Conservation (phyloP, 1,140 invertebrate genomes). For the Penaeus indicus region DNA sequence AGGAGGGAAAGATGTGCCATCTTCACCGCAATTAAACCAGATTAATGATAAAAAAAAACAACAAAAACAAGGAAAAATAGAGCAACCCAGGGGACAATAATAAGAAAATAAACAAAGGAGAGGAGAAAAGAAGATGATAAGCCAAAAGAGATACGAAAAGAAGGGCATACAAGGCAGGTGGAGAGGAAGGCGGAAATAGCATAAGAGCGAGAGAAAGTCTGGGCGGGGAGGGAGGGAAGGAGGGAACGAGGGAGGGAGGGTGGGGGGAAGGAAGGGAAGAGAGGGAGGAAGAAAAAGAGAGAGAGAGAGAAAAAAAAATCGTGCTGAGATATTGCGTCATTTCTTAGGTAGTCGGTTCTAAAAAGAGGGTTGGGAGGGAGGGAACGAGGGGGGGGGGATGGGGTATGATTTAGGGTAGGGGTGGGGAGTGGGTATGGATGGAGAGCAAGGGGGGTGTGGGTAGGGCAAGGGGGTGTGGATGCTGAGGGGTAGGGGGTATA, state of each 20-base stretch:
- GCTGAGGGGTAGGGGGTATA: too few relatives aligned
- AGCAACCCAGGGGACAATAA: too few relatives aligned
- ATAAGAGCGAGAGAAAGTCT: not conserved
- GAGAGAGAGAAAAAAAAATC: slow-evolving; percentile 10
- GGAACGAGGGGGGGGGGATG: not conserved
- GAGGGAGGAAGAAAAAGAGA: not conserved
- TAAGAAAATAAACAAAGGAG: not conserved
- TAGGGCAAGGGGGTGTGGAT: too few relatives aligned
- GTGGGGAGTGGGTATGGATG: not conserved
- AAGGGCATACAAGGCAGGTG: not conserved
- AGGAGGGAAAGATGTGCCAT: too few relatives aligned
- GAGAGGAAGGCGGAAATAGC: not conserved
- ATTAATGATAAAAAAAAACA: too few relatives aligned
- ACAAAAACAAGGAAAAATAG: not conserved
- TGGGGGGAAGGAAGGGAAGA: too few relatives aligned
- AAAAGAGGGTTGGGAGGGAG: too few relatives aligned
- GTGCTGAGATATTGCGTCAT: too few relatives aligned
- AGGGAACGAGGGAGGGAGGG: not conserved
- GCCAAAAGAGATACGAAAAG: not conserved
- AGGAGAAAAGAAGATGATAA: not conserved
- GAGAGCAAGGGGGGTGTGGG: too few relatives aligned
- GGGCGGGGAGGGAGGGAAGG: not conserved
- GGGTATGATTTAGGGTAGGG: not conserved
- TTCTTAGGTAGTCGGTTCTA: too few relatives aligned
- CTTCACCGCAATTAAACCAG: too few relatives aligned